Evolutionary conservation across 2,797 vertebrate species (phyloP).

Genomic region (Apodemus agrarius): DNA sequence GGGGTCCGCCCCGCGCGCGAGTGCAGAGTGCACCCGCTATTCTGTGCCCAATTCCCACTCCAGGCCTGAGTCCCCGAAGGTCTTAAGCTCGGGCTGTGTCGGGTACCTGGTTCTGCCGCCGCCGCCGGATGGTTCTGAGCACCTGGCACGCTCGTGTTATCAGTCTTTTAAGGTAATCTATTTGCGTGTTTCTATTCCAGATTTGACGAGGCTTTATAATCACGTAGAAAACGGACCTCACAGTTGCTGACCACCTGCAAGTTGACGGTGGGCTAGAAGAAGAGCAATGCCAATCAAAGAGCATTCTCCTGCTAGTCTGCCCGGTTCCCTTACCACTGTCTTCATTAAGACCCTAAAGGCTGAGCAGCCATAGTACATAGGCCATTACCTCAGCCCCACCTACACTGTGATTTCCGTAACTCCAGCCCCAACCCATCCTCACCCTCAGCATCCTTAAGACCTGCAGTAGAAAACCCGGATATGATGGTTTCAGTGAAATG

Average conservation of each 20-base stretch:
- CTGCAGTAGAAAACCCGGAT: slow-evolving; percentile 85
- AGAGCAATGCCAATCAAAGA: background rate
- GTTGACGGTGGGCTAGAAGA: background rate
- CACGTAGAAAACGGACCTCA: background rate
- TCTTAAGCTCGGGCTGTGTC: too few species aligned
- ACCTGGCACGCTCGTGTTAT: too few species aligned
- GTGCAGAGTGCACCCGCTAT: too few species aligned
- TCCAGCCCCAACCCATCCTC: background rate
- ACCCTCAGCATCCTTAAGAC: background rate
- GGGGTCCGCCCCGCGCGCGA: too few species aligned
- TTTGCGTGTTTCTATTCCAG: background rate
- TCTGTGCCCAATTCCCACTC: too few species aligned
- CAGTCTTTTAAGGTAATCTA: background rate
- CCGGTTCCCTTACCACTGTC: background rate
- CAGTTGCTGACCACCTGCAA: background rate
- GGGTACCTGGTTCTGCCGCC: too few species aligned
- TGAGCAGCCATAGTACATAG: too few species aligned
- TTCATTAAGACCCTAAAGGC: background rate
- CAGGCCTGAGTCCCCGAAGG: too few species aligned
- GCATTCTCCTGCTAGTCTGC: background rate
- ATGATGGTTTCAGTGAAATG: background rate
- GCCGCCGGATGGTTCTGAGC: too few species aligned
- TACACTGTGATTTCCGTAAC: background rate
- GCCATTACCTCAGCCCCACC: background rate
- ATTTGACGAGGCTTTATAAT: background rate